Base-by-base conservation (phyloP, 2,797 vertebrate genomes). In the Corythornis leucogaster region DNA sequence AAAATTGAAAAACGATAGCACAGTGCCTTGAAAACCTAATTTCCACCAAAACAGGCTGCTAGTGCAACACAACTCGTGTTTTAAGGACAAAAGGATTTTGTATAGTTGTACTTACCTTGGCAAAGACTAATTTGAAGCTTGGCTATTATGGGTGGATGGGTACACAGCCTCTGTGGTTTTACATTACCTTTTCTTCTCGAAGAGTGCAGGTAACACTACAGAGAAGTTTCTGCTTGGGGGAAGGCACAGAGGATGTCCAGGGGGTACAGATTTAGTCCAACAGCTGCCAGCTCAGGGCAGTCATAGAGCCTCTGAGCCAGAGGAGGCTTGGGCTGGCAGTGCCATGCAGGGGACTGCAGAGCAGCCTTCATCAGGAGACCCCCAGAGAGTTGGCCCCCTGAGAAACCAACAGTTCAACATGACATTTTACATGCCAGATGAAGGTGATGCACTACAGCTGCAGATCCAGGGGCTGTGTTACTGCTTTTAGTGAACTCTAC, bases 181-280 rank as follows among this genome's bases (percentile, higher is more conserved):
- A 26, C 5, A 12, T 51, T 40, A 42, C 38, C 42, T 35, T n/a
- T 68, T 69, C 38, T 53, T 50, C 57, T 58, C 4, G 11, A n/a
- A 35, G 17, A 53, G 51, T 1, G 21, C 4, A 8, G 51, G 8
- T 12, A 26, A 53, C 30, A 17, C 10, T 8, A 31, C 24, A 10
- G 28, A 54, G 9, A 46, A 25, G 21, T 4, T 48, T 46, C 58
- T 42, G 19, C 7, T 8, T 45, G 51, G n/a, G n/a, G 11, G 4
- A 11, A 57, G 31, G 55, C 31, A 38, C 19, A n/a, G 20, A 31
- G 59, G 16, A 26, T 8, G 22, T 30, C 35, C 16, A 45, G 43
- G 1, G 0, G 2, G 18, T 8, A 11, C 9, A 17, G 15, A 20
- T 7, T 30, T 35, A n/a, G 26, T 21, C 25, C 15, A 5, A 28